Base-by-base conservation (phyloP, 2,888 invertebrate species). In the Standfussiana lucernea region DNA sequence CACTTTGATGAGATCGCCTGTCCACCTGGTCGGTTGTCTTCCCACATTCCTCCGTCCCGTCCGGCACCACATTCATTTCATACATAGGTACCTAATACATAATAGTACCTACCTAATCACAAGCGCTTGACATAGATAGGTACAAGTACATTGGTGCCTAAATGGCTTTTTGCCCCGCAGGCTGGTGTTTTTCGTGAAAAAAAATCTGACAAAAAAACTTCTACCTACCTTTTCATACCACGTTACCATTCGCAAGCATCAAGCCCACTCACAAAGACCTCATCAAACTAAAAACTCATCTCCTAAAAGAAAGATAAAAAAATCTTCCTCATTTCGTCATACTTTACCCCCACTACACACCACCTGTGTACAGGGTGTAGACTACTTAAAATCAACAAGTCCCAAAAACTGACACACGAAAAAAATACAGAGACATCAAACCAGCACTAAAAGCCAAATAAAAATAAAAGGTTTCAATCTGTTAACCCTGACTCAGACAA, bases 391-490 rank as follows among this genome's bases (percentile, higher is more conserved):
- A 62, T 68, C 67, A 79, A 74, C 80, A 79, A 62, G 84, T 84
- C 47, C 32, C 18, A 32, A 82, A 72, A 72, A 70, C 18, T 37
- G 24, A 35, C 68, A 68, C 21, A 37, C 1, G 35, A 42, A 42
- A 65, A 42, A 59, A 59, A 64, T 15, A 42, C 21, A 45, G 11
- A 8, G 15, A 35, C 42, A 71, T 35, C 32, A 59, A 59, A 62
- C 59, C 50, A 50, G 35, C 10, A 37, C 21, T 64, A 65, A 71
- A 70, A 1, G 13, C 15, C 21, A 72, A 74, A 86, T 77, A 35
- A 72, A 86, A 79, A 72, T 83, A 79, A 75, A 86, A 72, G 28
- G 15, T 18, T 75, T 61, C 40, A 35, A 45, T 56, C 28, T 45
- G 24, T 71, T 75, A 72, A 73, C 56, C 50, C 56, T 40, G 59